Evolutionary conservation across 2,797 vertebrate species (phyloP), one percentile per base, ranked within the genome.

Genomic region (Parambassis ranga): DNA sequence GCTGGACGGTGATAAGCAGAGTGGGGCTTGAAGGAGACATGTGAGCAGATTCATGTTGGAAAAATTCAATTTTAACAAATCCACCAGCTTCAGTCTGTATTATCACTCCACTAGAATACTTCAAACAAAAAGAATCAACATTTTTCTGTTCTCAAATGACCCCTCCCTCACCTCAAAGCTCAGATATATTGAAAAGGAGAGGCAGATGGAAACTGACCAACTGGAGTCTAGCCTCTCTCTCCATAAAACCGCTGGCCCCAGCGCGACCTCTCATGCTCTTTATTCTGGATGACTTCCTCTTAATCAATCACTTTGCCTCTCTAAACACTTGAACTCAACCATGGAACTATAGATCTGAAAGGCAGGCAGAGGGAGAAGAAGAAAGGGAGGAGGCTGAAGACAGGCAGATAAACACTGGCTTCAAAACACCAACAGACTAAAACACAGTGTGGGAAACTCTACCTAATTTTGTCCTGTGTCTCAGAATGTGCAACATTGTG

Each of bases 201-300:
- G 36, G 44, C 64, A 16, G 50, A 63, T 44, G 58, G 46, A 76
- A 75, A 68, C 10, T 13, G 32, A 68, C 56, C 48, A 78, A 67
- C 43, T 35, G 7, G 44, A 14, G 14, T 22, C 14, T 46, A 48
- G 47, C 46, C 16, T 50, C 39, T 37, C 35, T 65, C 59, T 47
- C 56, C 39, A n/a, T n/a, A n/a, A n/a, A n/a, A 26, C 53, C 22
- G 22, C 23, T 52, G 68, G 79, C 71, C 69, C 62, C 13, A 7
- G 15, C 26, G 26, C 26, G 1, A 77, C 51, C 71, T 53, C 23
- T 38, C 13, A 41, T 44, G 37, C 48, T 26, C 57, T 58, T 70
- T 36, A 58, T 59, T 70, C 65, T 60, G 60, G 53, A 56, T 33
- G 49, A 72, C 62, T 48, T 71, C 50, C 48, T 60, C 58, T 18